These are phyloP conservation scores for Leucophenga montana DNA, from an alignment of 2,888 invertebrate species.

Conservation along the genomic window DNA sequence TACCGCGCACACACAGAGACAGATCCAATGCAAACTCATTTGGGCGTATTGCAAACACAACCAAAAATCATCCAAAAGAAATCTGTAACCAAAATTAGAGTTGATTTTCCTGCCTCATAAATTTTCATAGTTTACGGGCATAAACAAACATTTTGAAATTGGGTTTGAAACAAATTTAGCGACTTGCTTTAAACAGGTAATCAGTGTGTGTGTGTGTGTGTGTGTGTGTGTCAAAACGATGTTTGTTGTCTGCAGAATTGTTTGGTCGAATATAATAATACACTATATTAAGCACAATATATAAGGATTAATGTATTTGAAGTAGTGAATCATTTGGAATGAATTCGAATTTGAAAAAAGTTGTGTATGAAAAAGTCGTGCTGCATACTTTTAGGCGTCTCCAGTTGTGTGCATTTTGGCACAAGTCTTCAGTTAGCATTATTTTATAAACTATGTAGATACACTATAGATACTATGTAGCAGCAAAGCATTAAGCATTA, in stretches of 20 bases:
- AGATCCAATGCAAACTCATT: slow-evolving; percentile 36
- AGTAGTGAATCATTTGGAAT: no score
- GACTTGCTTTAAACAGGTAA: slow-evolving; percentile 7
- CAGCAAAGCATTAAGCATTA: no score
- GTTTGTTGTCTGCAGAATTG: not conserved
- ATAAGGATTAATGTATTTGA: not conserved
- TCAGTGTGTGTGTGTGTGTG: not conserved
- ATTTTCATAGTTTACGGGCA: slow-evolving; percentile 29
- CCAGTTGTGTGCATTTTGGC: no score
- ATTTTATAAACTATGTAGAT: no score
- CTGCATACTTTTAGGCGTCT: slow-evolving; percentile 17
- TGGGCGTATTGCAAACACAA: slow-evolving; percentile 47
- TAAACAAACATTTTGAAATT: slow-evolving; percentile 26
- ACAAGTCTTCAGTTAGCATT: no score
- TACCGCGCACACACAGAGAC: slow-evolving; percentile 31
- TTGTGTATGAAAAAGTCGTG: no score
- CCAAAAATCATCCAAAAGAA: slow-evolving; percentile 33
- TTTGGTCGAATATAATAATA: not conserved
- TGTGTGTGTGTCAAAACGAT: not conserved
- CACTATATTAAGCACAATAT: not conserved
- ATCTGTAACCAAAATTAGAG: slow-evolving; percentile 19
- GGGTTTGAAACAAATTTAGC: slow-evolving; percentile 22
- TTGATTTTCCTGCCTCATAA: slow-evolving; percentile 24
- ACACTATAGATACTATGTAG: no score
- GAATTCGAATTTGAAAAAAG: no score